Percentiles rank a stretch among this genome's conserved stretches.
Conservation (phyloP, 2,113 vertebrate genomes). For the Lophochroa leadbeateri region DNA sequence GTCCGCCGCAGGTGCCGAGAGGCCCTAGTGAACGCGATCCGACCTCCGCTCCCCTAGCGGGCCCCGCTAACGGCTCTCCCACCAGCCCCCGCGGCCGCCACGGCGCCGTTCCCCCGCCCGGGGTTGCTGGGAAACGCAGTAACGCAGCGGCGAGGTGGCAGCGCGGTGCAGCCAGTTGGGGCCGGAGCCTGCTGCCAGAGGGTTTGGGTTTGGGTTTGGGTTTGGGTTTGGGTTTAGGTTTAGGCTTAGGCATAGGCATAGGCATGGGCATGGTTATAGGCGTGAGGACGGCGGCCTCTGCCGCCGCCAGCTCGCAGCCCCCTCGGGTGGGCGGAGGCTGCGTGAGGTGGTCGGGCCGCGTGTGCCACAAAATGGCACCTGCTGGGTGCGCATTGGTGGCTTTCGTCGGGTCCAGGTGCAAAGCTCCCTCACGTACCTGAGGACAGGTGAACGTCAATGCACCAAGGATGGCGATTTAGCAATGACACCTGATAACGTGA, state of each 20-base stretch:
- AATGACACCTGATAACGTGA: not conserved
- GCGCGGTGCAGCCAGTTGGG: accelerated
- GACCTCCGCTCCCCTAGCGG: accelerated
- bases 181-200: accelerated
- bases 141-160: too few species aligned
- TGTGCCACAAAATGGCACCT: conserved; percentile 27
- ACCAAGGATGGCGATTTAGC: accelerated
- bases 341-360: not conserved
- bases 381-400: accelerated
- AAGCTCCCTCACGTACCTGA: accelerated
- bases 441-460: accelerated
- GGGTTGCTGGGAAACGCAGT: conserved; percentile 40
- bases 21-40: too few species aligned
- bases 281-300: accelerated
- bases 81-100: not conserved
- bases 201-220: too few species aligned
- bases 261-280: not conserved
- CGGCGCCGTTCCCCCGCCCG: not conserved
- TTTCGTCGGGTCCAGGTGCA: accelerated
- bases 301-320: accelerated
- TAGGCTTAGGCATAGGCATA: accelerated
- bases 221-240: too few species aligned
- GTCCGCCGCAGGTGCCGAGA: too few species aligned
- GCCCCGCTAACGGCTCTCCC: not conserved
- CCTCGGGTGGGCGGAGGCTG: not conserved